Conservation (phyloP, 2,888 invertebrate species). For the Patella caerulea region DNA sequence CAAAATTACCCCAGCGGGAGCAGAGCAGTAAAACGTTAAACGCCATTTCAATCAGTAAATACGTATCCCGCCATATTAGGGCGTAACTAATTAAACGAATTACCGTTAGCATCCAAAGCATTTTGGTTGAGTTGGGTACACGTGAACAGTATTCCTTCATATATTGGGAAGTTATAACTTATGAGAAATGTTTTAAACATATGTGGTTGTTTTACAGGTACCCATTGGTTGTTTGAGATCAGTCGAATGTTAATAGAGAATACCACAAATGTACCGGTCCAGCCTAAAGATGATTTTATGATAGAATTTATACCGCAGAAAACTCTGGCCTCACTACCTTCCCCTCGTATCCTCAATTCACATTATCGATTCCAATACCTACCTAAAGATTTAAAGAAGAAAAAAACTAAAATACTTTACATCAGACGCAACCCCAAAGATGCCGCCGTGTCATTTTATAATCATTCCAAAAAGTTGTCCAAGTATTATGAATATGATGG, state of each 20-base stretch:
- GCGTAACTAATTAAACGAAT: too few relatives aligned
- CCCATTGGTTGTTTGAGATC: slow-evolving; percentile 1
- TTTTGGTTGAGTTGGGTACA: too few relatives aligned
- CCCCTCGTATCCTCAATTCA: neutral
- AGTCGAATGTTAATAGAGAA: neutral
- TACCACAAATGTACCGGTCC: neutral
- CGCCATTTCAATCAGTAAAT: too few relatives aligned
- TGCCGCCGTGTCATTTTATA: neutral
- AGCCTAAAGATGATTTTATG: neutral
- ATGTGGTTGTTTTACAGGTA: neutral
- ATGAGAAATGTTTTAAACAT: too few relatives aligned
- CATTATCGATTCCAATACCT: neutral
- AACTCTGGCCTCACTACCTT: neutral
- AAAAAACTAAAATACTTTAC: neutral
- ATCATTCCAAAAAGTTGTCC: slow-evolving; percentile 25
- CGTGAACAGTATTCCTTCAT: too few relatives aligned
- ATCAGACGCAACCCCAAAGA: neutral
- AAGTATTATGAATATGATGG: slow-evolving; percentile 33
- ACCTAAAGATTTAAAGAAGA: neutral
- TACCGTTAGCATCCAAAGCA: too few relatives aligned
- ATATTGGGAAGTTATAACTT: too few relatives aligned
- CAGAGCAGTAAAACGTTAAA: too few relatives aligned
- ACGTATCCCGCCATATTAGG: too few relatives aligned
- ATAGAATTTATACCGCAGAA: neutral
- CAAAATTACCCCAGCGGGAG: too few relatives aligned